Conservation (phyloP, 2,113 vertebrate species). For the Echinops telfairi region DNA sequence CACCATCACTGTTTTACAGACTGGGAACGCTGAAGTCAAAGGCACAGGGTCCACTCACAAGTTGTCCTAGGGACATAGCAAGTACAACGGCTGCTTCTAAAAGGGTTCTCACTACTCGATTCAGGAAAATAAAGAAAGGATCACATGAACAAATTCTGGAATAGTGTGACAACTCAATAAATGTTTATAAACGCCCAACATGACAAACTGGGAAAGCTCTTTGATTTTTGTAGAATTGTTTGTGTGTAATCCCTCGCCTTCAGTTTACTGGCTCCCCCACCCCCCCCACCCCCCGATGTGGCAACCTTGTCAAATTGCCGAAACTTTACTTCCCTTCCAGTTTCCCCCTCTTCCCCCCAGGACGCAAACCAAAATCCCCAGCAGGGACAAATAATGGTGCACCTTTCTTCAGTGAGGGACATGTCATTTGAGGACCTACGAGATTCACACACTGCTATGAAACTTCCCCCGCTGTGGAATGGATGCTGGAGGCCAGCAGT, state of each 20-base stretch:
- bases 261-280: conserved; percentile 42
- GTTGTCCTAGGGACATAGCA: neutral
- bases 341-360: neutral
- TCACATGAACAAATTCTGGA: conserved; percentile 12
- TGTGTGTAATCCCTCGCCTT: neutral
- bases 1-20: neutral
- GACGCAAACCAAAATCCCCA: neutral
- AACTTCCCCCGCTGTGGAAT: neutral
- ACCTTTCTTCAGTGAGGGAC: neutral
- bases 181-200: conserved; percentile 13
- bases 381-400: neutral
- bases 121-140: conserved; percentile 8
- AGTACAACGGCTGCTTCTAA: neutral
- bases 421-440: neutral
- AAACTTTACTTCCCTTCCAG: neutral
- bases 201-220: conserved; percentile 14
- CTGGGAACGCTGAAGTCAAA: neutral
- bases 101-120: conserved; percentile 32
- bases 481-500: no score
- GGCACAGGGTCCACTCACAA: neutral
- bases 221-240: neutral
- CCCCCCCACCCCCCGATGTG: no score
- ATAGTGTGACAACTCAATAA: neutral
- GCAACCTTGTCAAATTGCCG: neutral
- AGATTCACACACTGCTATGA: neutral